phyloP scores from a whole-genome alignment of 2,797 vertebrate species.

The Petrocephalus sullivani region DNA sequence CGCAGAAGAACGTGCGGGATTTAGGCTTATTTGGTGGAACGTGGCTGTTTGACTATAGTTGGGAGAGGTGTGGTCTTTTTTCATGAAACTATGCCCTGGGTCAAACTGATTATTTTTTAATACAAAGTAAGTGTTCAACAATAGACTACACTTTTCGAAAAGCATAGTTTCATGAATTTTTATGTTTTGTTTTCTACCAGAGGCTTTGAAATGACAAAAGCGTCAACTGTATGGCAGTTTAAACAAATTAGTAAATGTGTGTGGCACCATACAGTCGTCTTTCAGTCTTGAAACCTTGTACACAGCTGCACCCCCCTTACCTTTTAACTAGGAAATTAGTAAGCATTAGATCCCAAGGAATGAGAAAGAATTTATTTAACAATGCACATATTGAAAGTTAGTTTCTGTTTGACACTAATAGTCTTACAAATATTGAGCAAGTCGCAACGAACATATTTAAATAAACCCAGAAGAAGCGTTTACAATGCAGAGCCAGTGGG shows the following conservation, averaged over 20 bases:
- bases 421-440: neutral
- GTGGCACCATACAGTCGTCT: neutral
- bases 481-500: neutral
- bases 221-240: neutral
- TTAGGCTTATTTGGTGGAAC: neutral
- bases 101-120: slow-evolving; percentile 5
- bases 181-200: neutral
- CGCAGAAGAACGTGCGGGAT: neutral
- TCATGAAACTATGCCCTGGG: neutral
- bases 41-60: neutral
- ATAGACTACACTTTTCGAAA: neutral
- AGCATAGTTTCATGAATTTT: neutral
- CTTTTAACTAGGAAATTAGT: neutral
- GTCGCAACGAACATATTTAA: neutral
- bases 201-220: neutral
- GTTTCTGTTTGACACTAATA: neutral
- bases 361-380: neutral
- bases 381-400: neutral
- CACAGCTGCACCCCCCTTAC: neutral
- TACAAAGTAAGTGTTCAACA: neutral
- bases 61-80: neutral
- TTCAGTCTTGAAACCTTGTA: neutral
- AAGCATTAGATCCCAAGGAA: neutral
- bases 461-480: neutral
- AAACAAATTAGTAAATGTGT: neutral